phyloP scores from a whole-genome alignment of 2,888 invertebrate genomes.

The Lamellibrachia satsuma region DNA sequence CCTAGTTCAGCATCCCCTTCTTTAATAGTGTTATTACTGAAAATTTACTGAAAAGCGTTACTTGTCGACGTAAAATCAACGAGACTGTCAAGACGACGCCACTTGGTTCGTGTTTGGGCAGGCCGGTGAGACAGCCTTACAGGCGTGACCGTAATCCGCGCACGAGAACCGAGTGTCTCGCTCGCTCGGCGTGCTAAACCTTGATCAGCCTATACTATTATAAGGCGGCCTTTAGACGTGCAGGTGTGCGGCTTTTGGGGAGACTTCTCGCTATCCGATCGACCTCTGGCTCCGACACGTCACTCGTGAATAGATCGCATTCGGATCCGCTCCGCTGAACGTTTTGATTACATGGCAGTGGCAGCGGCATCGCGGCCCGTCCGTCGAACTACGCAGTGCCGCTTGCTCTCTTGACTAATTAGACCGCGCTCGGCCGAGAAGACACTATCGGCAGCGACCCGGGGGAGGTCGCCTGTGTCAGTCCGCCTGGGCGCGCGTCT shows the following conservation, averaged over 20 bases:
- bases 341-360: conserved; percentile 1
- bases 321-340: not conserved
- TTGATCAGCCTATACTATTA: conserved; percentile 9
- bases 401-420: not conserved
- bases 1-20: no score
- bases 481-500: not conserved
- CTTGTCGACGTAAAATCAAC: no score
- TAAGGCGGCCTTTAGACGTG: not conserved
- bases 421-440: not conserved
- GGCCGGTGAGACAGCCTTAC: not conserved
- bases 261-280: conserved; percentile 4
- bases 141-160: not conserved
- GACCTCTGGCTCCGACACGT: conserved; percentile 10
- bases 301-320: conserved; percentile 4
- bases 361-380: not conserved
- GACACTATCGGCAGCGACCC: not conserved
- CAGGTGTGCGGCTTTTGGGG: conserved; percentile 1
- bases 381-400: not conserved
- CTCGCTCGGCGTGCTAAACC: not conserved
- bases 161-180: not conserved
- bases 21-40: no score
- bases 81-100: not conserved
- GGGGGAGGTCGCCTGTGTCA: not conserved
- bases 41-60: no score
- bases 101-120: not conserved